phyloP scores from a whole-genome alignment of 2,113 vertebrate genomes.

The Tauraco erythrolophus region DNA sequence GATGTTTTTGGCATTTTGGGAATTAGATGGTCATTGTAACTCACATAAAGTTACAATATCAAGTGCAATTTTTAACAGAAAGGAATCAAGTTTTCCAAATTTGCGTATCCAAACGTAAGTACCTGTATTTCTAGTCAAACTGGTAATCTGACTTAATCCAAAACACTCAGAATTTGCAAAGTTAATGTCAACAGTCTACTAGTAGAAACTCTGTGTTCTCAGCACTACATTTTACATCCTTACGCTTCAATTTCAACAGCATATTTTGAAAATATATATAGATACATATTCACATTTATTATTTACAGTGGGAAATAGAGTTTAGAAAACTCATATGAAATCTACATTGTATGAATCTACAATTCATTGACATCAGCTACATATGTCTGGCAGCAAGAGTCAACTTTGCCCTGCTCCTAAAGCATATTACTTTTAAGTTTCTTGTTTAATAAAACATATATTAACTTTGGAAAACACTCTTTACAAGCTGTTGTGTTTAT shows the following conservation, averaged over 20 bases:
- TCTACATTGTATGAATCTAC: not conserved
- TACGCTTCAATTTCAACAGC: not conserved
- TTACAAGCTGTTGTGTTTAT: not conserved
- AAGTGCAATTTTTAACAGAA: not conserved
- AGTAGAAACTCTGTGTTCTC: not conserved
- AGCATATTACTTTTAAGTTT: not conserved
- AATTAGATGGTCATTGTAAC: not conserved
- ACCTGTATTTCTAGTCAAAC: not conserved
- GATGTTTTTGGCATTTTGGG: not conserved
- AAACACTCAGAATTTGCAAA: not conserved
- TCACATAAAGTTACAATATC: not conserved
- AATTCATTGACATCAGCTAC: not conserved
- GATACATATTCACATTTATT: not conserved
- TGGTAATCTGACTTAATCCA: not conserved
- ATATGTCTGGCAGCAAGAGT: not conserved
- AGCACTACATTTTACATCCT: not conserved
- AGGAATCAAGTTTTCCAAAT: not conserved
- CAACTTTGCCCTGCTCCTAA: not conserved
- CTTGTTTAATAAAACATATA: not conserved
- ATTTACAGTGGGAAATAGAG: not conserved
- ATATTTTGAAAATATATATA: not conserved
- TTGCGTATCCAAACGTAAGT: not conserved
- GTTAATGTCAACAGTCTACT: not conserved
- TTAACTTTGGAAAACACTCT: not conserved
- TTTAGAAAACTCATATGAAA: not conserved